Evolutionary conservation across 2,797 vertebrate genomes (phyloP).

Genomic region (Enteromius viviparus): DNA sequence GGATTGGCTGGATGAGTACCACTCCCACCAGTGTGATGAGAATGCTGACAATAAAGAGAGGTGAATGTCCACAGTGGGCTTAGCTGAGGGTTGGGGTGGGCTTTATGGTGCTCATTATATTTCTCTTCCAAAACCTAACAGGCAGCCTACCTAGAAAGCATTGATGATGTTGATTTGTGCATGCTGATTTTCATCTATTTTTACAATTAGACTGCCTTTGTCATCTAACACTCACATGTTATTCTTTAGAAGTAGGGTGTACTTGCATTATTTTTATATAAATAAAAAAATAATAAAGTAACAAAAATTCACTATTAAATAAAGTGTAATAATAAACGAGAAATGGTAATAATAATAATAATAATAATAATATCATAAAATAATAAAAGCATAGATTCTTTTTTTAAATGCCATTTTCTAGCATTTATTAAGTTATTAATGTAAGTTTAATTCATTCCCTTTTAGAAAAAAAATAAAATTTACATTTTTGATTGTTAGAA

Average conservation of each 20-base stretch:
- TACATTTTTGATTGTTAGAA: not conserved
- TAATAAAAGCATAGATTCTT: no score
- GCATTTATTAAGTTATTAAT: not conserved
- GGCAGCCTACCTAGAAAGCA: not conserved
- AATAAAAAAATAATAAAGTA: not conserved
- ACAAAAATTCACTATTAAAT: no score
- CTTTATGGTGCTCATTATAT: constrained; percentile 26
- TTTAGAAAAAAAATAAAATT: not conserved
- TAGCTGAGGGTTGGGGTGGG: constrained; percentile 37
- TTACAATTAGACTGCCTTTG: not conserved
- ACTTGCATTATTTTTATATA: not conserved
- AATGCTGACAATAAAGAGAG: constrained; percentile 39
- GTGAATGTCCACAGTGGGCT: constrained; percentile 31
- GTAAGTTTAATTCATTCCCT: not conserved
- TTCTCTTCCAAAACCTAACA: constrained; percentile 4
- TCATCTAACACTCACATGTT: not conserved
- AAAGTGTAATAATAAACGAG: no score
- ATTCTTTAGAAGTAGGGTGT: not conserved
- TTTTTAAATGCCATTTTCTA: no score
- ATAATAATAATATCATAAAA: no score
- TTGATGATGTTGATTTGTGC: not conserved
- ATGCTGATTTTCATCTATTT: not conserved
- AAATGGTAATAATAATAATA: no score
- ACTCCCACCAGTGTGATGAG: constrained; percentile 44
- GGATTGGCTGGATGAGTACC: constrained; percentile 34